Evolutionary conservation across 2,888 invertebrate species (phyloP).

Genomic region (Xestia rhomboidea): DNA sequence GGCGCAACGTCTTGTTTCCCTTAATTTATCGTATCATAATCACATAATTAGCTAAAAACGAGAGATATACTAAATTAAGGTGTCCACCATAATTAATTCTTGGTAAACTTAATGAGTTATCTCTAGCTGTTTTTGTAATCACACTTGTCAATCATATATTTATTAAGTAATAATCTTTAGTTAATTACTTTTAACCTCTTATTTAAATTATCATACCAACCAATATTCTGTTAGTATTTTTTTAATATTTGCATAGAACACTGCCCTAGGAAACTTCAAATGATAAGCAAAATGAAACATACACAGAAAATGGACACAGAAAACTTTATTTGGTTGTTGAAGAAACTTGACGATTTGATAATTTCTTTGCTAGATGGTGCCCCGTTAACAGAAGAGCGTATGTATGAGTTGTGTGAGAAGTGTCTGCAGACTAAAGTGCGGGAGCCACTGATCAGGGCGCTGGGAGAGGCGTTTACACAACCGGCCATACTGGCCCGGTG

Average conservation of each 20-base stretch:
- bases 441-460: conserved; percentile 93
- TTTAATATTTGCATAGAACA: background rate
- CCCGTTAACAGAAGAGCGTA: conserved; percentile 93
- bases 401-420: conserved; percentile 93
- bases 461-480: conserved; percentile 94
- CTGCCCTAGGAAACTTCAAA: background rate
- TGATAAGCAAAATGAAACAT: background rate
- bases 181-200: conserved; percentile 21
- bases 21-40: background rate
- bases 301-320: conserved; percentile 51
- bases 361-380: conserved; percentile 81
- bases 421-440: conserved; percentile 93
- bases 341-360: conserved; percentile 74
- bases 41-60: conserved; percentile 13
- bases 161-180: conserved; percentile 12
- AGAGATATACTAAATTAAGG: background rate
- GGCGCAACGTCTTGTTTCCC: background rate
- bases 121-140: background rate
- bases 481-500: conserved; percentile 92
- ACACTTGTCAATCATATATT: background rate
- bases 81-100: background rate
- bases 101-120: conserved; percentile 28
- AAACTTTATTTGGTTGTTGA: conserved; percentile 65
- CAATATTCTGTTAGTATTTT: conserved; percentile 18
- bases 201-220: background rate